Base-by-base conservation (phyloP, 1,140 invertebrate species). In the Zaprionus davidi region DNA sequence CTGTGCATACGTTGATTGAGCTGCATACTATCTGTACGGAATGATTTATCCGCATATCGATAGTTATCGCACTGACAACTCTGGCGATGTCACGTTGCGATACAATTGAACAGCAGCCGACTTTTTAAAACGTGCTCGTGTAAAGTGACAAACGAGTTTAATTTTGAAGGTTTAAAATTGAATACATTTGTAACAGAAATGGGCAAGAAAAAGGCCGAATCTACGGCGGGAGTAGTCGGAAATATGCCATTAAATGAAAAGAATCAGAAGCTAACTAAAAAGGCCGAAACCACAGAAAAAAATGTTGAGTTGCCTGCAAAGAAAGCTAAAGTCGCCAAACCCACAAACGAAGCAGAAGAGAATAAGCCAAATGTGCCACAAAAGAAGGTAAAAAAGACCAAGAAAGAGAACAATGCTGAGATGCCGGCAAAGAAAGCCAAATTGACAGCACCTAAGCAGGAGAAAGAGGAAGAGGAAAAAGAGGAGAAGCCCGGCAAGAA, bases 391-490 rank as follows among this genome's bases (percentile, higher is more conserved):
- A 46, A 49, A 22, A 70, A 24, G n/a, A 5, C 17, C 2, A 56
- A 46, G 1, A 12, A 24, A 15, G 55, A 55, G 24, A n/a, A 24
- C 3, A n/a, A 17, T 11, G 12, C 4, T 26, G 20, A 34, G 31
- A 24, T 56, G 51, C 58, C 49, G 3, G 53, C 60, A 12, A 68
- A 73, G 13, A 51, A 51, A 24, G 9, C 9, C 20, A 51, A 51
- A 51, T 5, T 20, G 17, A 20, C n/a, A 17, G n/a, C 1, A 6
- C 9, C 46, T 0, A 11, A 22, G 46, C 20, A 51, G 38, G 22
- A 17, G 2, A 66, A 71, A 4, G 17, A 36, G 1, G 5, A 44
- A 12, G 34, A 44, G 5, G 17, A 44, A 12, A 24, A 31, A 20
- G 17, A 46, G 15, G 46, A 28, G 24, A n/a, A 62, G n/a, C 13